Base-by-base conservation (phyloP, 1,140 invertebrate species). In the Drosophila sulfurigaster region DNA sequence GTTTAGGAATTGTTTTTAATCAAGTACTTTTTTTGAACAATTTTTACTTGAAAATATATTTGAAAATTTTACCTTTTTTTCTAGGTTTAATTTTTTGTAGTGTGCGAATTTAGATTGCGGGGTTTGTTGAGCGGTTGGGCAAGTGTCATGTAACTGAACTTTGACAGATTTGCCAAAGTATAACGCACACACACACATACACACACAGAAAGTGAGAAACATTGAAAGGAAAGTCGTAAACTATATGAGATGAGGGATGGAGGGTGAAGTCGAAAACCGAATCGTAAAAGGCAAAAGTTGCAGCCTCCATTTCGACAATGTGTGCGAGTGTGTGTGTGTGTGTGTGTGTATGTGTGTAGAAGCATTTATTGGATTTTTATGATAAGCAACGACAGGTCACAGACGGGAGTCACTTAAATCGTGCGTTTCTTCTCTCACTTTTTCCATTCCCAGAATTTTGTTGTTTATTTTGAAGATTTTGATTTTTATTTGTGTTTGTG, bases 281-380 rank as follows among this genome's bases (percentile, higher is more conserved):
- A 78, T 75, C 72, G 66, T 78, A 78, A 78, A 78, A 75, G 72
- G 38, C 58, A 41, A 64, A 71, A 51, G 46, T 59, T 68, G 58
- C 66, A 15, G 16, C 20, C 48, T 48, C n/a, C 32, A 28, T 49
- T 38, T 16, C 54, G 20, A 28, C 48, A 10, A 57, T 15, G 16
- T 28, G 25, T 11, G 48, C 35, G 30, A 52, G 38, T 30, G 28
- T 48, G 43, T 30, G 43, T 20, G 60, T 41, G 69, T 57, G 68
- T 57, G 60, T 28, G 60, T 49, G 43, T 72, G 32, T 66, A 11
- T 35, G 35, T 51, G 15, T 67, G 25, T 16, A n/a, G 32, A 8
- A 75, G 46, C 74, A 79, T 82, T 88, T 88, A 87, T 87, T 87
- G 77, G 83, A 75, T 82, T 87, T 87, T 87, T 82, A 87, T 79